These are phyloP conservation scores for Tetramorium parvispinum DNA, from an alignment of 1,140 invertebrate genomes.

Conservation along the genomic window DNA sequence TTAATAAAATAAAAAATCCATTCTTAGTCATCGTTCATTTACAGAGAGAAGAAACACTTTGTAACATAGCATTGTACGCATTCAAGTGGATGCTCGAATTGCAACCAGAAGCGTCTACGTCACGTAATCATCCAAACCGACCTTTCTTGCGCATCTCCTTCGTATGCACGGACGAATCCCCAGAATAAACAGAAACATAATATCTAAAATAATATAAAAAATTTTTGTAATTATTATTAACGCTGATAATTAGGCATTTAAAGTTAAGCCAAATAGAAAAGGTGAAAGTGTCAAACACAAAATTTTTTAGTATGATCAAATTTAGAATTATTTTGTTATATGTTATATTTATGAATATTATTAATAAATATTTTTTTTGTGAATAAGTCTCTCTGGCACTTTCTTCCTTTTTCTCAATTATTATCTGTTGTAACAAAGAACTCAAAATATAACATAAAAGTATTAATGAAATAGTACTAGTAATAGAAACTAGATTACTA, in stretches of 20 bases:
- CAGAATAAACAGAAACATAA: neutral
- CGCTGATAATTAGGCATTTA: too few species aligned
- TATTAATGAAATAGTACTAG: neutral
- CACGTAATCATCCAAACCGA: constrained; percentile 23
- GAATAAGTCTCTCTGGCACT: too few species aligned
- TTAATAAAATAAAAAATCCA: neutral
- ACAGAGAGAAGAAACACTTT: constrained; percentile 1
- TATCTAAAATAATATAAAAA: neutral
- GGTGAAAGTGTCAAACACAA: too few species aligned
- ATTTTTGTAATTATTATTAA: neutral
- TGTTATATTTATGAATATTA: too few species aligned
- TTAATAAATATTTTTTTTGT: too few species aligned
- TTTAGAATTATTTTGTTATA: too few species aligned
- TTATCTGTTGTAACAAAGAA: too few species aligned
- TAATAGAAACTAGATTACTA: too few species aligned
- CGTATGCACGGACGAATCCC: constrained; percentile 24
- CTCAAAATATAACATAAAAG: neutral
- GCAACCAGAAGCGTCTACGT: constrained; percentile 32
- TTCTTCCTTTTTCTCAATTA: too few species aligned
- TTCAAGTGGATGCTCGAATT: constrained; percentile 8
- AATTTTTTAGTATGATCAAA: too few species aligned
- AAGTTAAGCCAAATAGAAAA: too few species aligned
- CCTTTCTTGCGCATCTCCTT: constrained; percentile 35
- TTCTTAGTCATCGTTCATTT: too few species aligned
- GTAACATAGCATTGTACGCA: neutral